phyloP scores from a whole-genome alignment of 92 coral and sea anemone species.

The Palythoa grandis region DNA sequence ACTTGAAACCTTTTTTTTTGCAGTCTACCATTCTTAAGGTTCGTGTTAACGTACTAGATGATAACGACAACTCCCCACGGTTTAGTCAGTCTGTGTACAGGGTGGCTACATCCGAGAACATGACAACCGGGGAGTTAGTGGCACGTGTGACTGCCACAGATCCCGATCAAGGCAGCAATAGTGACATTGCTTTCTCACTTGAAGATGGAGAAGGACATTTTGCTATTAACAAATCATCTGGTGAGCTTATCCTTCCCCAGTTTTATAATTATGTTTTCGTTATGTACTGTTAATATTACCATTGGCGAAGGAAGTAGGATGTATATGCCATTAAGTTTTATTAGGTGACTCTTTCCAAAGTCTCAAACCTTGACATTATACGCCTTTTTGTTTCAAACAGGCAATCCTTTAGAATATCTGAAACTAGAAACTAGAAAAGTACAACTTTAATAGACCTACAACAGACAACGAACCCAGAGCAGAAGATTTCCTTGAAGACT shows the following conservation, averaged over 20 bases:
- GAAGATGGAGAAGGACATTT: conserved; percentile 82
- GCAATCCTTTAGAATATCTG: too few relatives aligned
- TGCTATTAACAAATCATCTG: conserved; percentile 81
- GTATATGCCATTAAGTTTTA: too few relatives aligned
- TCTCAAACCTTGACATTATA: too few relatives aligned
- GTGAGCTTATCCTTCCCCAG: conserved; percentile 31
- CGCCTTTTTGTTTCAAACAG: too few relatives aligned
- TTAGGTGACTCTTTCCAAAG: too few relatives aligned
- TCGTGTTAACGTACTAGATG: conserved; percentile 79
- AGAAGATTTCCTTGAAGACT: too few relatives aligned
- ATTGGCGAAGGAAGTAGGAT: too few relatives aligned
- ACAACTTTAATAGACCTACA: too few relatives aligned
- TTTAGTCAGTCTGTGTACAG: conserved; percentile 75
- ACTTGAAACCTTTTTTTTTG: background rate
- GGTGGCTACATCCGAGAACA: conserved; percentile 82
- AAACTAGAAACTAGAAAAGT: too few relatives aligned
- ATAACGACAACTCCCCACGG: conserved; percentile 88
- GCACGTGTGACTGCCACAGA: conserved; percentile 86
- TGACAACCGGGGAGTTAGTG: conserved; percentile 70
- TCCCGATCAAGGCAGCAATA: conserved; percentile 88
- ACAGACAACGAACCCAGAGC: too few relatives aligned
- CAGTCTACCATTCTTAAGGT: conserved; percentile 70
- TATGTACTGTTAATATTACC: too few relatives aligned
- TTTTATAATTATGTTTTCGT: background rate
- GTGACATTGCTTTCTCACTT: conserved; percentile 78